Percentiles rank a stretch among this genome's conserved stretches.
phyloP scores from a whole-genome alignment of 2,888 invertebrate species.

The Beris morrisii region DNA sequence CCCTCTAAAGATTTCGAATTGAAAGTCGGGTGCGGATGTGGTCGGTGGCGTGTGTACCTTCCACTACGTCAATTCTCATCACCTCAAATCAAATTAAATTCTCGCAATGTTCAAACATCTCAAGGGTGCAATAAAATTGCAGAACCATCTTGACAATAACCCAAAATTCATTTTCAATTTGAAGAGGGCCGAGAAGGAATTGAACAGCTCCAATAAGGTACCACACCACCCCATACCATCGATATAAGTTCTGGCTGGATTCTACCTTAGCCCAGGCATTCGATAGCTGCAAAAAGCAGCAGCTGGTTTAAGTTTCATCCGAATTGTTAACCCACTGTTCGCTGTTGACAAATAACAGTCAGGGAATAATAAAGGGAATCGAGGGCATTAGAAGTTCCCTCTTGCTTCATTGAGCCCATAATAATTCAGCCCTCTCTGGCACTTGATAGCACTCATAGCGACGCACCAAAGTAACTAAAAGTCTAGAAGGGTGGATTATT shows the following conservation, averaged over 20 bases:
- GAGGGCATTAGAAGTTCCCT: conserved; percentile 18
- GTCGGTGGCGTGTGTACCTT: no score
- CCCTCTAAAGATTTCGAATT: no score
- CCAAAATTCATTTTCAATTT: conserved; percentile 25
- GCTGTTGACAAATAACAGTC: conserved; percentile 30
- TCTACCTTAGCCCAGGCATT: no score
- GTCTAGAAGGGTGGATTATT: conserved; percentile 6
- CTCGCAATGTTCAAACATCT: conserved; percentile 11
- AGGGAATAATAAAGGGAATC: conserved; percentile 14
- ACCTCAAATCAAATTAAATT: conserved; percentile 25
- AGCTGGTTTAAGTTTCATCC: conserved; percentile 18
- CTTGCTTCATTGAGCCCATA: conserved; percentile 23
- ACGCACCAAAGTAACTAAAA: conserved; percentile 13
- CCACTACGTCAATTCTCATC: not conserved
- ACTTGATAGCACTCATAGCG: no score
- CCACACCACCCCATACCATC: not conserved
- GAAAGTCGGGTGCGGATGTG: no score
- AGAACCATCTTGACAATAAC: conserved; percentile 22
- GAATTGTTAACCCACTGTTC: conserved; percentile 19
- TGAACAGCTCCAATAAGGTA: not conserved
- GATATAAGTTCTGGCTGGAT: no score
- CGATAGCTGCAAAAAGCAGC: conserved; percentile 17
- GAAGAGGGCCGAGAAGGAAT: not conserved
- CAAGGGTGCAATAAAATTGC: conserved; percentile 28
- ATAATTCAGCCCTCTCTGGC: not conserved